Base-by-base conservation (phyloP, 2,888 invertebrate species). In the Orthonevra nobilis region DNA sequence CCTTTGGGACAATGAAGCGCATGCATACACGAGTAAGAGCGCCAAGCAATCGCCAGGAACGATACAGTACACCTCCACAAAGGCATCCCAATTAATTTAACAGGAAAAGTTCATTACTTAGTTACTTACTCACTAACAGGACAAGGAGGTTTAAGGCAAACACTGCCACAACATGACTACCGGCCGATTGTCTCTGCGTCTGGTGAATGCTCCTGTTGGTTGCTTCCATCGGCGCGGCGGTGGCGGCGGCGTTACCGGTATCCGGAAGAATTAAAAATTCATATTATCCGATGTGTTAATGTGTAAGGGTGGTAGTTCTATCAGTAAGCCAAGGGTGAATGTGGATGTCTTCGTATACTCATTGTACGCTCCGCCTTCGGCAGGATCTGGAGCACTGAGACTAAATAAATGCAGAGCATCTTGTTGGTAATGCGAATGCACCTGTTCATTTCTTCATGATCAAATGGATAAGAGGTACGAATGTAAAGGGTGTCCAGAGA, bases 21-120 rank as follows among this genome's bases (percentile, higher is more conserved):
- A 73, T 73, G 66, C 79, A 79, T 68, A 56, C 54, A 26, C 42
- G 48, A 56, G 56, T 42, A 26, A 56, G 72, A 40, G 28, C 54
- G 56, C 40, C 15, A n/a, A 66, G 48, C 50, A 70, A 64, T 58
- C 48, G 38, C 42, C 42, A 36, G 28, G 28, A 19, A 36, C 26
- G 30, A 20, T 7, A 28, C 15, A 56, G 48, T n/a, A n/a, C 40
- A 30, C 36, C 54, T 52, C 34, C 73, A 63, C 63, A 52, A 74
- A 81, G 68, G 54, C 56, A 63, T 52, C 74, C 68, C 73, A 81
- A 81, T 81, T 81, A 81, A 69, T 81, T 81, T 69, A 68, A 63
- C 74, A 73, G 74, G 68, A 81, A 74, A 74, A 74, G 73, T 63
- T 81, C 73, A 81, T 73, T 74, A 81, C 63, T 81, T 74, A 63